These are phyloP conservation scores for Peromyscus leucopus DNA, from an alignment of 2,113 vertebrate species.

Conservation along the genomic window DNA sequence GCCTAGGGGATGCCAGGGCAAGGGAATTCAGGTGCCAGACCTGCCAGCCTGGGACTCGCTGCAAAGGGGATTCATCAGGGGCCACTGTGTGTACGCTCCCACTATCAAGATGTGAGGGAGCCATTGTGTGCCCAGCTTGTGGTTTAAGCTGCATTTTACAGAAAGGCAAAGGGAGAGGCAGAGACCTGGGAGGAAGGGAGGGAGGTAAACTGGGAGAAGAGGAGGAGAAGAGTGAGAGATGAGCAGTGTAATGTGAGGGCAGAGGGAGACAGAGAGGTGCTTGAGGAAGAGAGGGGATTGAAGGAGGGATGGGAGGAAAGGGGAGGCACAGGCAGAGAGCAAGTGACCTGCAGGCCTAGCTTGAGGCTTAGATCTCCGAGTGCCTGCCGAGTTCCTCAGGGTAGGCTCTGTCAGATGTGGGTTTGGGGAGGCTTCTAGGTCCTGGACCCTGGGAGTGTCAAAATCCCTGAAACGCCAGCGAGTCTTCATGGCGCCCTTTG, in stretches of 20 bases:
- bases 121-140: background rate
- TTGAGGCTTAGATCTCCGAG: background rate
- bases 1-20: background rate
- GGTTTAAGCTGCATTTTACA: slow-evolving; percentile 5
- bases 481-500: background rate
- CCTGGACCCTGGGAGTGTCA: background rate
- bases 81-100: background rate
- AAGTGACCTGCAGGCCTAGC: background rate
- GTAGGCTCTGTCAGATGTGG: background rate
- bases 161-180: background rate
- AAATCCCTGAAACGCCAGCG: background rate
- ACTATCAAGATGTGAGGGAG: background rate
- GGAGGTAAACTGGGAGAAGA: background rate
- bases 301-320: background rate
- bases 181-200: background rate
- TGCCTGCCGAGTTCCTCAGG: background rate
- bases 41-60: background rate
- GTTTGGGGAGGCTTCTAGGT: background rate
- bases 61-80: background rate
- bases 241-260: background rate
- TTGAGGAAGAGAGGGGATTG: background rate
- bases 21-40: slow-evolving; percentile 15
- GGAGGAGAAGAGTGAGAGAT: background rate
- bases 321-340: background rate
- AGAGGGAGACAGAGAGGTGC: background rate